Percentiles rank a stretch among this genome's conserved stretches.
These are phyloP conservation scores for Hassar affinis DNA, from an alignment of 2,113 vertebrate genomes.

Conservation along the genomic window DNA sequence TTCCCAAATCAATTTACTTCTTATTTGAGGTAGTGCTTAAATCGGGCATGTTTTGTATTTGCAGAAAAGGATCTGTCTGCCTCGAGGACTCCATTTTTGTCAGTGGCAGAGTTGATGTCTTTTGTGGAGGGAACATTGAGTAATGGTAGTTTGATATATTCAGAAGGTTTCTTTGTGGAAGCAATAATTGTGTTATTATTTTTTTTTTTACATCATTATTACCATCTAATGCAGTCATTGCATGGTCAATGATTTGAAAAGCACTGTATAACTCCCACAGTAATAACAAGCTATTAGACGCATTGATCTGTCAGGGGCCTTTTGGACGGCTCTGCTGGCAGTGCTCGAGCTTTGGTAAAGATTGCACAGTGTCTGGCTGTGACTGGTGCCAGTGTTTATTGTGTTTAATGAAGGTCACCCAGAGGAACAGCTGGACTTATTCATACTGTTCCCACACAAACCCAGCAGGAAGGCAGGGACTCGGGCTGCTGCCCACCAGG, in stretches of 20 bases:
- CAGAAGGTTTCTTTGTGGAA: slow-evolving; percentile 1
- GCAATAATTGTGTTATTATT: slow-evolving; percentile 14
- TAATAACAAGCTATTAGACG: slow-evolving; percentile 25
- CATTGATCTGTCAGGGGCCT: slow-evolving; percentile 4
- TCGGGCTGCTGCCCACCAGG: slow-evolving; percentile 55
- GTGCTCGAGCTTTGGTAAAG: background rate
- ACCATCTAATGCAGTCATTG: background rate
- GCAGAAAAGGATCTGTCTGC: background rate
- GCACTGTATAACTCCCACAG: background rate
- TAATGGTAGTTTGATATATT: background rate
- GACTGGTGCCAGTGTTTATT: slow-evolving; percentile 72
- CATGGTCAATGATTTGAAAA: background rate
- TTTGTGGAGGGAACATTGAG: background rate
- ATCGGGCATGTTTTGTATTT: background rate
- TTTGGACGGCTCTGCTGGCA: background rate
- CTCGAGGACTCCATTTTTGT: background rate
- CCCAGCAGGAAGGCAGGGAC: slow-evolving; percentile 56
- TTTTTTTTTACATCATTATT: slow-evolving; percentile 8
- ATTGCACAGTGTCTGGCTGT: slow-evolving; percentile 37
- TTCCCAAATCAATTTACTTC: background rate
- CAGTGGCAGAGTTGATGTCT: background rate
- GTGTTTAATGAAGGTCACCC: slow-evolving; percentile 73
- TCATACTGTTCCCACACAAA: slow-evolving; percentile 62
- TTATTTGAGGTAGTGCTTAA: background rate
- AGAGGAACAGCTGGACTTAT: slow-evolving; percentile 65